Conservation (phyloP, 2,888 invertebrate species). For the Meandrusa payeni region DNA sequence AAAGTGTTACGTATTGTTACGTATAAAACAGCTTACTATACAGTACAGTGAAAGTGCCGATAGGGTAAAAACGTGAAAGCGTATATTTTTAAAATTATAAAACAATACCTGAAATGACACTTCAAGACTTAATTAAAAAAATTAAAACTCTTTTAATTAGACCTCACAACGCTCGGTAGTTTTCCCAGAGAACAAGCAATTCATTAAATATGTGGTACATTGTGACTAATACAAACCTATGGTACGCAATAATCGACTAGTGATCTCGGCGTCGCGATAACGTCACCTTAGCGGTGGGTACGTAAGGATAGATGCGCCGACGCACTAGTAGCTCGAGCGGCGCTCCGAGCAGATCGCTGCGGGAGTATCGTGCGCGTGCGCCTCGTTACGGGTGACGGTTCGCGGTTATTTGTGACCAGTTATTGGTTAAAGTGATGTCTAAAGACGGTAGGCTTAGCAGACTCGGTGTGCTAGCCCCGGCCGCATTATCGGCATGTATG, state of each 20-base stretch:
- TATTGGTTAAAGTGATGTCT: conserved; percentile 50
- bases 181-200: too few relatives aligned
- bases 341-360: conserved; percentile 73
- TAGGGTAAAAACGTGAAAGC: too few relatives aligned
- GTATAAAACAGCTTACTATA: too few relatives aligned
- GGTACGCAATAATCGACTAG: conserved; percentile 1
- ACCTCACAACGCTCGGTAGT: too few relatives aligned
- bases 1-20: too few relatives aligned
- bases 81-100: neutral
- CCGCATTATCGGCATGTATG: conserved; percentile 69
- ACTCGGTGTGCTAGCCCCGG: conserved; percentile 70
- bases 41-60: too few relatives aligned
- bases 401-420: neutral
- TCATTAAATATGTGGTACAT: conserved; percentile 5
- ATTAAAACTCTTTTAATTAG: too few relatives aligned
- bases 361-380: conserved; percentile 63
- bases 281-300: too few relatives aligned
- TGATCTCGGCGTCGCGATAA: conserved; percentile 14
- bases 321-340: conserved; percentile 55
- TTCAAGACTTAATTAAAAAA: too few relatives aligned
- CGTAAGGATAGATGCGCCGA: too few relatives aligned
- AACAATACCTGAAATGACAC: too few relatives aligned
- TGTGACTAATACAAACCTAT: conserved; percentile 11
- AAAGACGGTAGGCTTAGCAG: conserved; percentile 57
- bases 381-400: neutral